phyloP scores from a whole-genome alignment of 2,113 vertebrate genomes.

The Leucoraja erinaceus region DNA sequence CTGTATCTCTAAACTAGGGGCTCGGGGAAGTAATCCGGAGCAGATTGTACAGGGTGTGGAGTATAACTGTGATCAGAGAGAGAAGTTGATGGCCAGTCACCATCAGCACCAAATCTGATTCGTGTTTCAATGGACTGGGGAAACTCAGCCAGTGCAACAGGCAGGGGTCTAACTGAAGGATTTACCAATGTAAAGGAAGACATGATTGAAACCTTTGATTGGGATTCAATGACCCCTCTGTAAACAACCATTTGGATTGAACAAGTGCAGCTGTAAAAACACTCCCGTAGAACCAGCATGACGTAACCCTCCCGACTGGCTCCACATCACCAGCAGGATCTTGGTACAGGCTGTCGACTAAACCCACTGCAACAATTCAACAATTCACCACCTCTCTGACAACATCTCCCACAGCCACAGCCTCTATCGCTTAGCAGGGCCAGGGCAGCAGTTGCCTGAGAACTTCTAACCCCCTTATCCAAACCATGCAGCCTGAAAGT shows the following conservation, averaged over 20 bases:
- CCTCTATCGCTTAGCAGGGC: not conserved
- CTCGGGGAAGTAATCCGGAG: not conserved
- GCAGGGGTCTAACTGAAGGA: not conserved
- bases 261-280: not conserved
- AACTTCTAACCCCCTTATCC: not conserved
- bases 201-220: not conserved
- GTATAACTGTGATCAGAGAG: not conserved
- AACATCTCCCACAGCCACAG: not conserved
- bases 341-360: not conserved
- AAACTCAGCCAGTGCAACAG: not conserved
- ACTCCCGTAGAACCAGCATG: not conserved
- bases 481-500: too few species aligned
- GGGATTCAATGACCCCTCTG: not conserved
- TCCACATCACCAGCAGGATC: not conserved
- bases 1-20: too few species aligned
- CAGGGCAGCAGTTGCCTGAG: not conserved
- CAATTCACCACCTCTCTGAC: not conserved
- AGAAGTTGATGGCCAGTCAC: not conserved
- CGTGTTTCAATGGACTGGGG: not conserved
- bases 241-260: not conserved
- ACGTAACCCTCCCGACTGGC: not conserved
- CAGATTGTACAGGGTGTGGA: not conserved
- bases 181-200: not conserved
- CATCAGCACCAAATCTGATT: not conserved
- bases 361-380: not conserved